Percentiles rank a stretch among this genome's conserved stretches.
Conservation (phyloP, 2,797 vertebrate genomes). For the Melanotaenia maccullochi region DNA sequence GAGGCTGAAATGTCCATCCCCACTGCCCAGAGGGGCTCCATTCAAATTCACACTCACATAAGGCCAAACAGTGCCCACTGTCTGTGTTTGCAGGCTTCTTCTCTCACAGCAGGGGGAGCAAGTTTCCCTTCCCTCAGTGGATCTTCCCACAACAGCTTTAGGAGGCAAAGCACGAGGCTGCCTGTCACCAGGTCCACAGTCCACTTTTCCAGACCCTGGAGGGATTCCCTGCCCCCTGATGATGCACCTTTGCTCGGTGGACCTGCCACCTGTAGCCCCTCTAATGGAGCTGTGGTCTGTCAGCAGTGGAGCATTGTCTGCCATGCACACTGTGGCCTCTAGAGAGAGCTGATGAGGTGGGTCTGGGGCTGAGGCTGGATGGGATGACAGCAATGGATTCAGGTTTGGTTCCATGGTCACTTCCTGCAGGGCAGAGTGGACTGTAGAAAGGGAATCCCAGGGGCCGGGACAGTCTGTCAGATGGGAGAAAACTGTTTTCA, state of each 20-base stretch:
- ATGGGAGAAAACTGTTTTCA: constrained; percentile 47
- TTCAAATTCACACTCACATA: constrained; percentile 76
- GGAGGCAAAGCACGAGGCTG: constrained; percentile 81
- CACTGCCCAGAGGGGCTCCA: constrained; percentile 78
- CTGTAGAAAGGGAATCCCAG: constrained; percentile 95
- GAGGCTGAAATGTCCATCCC: constrained; percentile 74
- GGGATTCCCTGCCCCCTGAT: constrained; percentile 80
- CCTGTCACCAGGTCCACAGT: constrained; percentile 71
- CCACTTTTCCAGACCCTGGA: constrained; percentile 77
- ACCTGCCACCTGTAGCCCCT: constrained; percentile 88
- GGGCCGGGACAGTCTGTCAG: constrained; percentile 91
- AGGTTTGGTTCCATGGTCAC: constrained; percentile 90
- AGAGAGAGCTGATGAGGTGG: constrained; percentile 90
- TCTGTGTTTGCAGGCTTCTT: constrained; percentile 78
- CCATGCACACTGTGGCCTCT: constrained; percentile 88
- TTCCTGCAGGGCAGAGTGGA: constrained; percentile 97
- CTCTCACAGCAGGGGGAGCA: constrained; percentile 83
- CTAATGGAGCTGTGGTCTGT: constrained; percentile 76
- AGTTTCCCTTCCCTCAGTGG: constrained; percentile 70
- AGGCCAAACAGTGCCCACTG: constrained; percentile 75
- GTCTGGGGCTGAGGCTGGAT: constrained; percentile 92
- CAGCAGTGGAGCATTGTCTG: constrained; percentile 81
- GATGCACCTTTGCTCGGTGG: constrained; percentile 86
- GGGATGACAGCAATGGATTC: constrained; percentile 92
- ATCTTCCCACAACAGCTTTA: constrained; percentile 79